Percentiles rank a stretch among this genome's conserved stretches.
phyloP scores from a whole-genome alignment of 2,888 invertebrate genomes.

The Ochlodes sylvanus region DNA sequence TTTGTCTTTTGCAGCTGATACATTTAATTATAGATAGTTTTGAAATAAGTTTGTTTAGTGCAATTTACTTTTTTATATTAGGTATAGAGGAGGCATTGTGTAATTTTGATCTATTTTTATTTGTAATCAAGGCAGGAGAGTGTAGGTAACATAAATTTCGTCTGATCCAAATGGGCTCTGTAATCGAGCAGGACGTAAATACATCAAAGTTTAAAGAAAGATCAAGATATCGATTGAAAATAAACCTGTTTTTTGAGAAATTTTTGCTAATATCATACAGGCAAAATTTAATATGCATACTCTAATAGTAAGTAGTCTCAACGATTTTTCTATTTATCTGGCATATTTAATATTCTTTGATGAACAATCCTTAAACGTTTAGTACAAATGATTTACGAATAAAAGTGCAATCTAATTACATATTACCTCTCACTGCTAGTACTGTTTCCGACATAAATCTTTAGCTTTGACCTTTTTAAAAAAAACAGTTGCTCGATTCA shows the following conservation, averaged over 20 bases:
- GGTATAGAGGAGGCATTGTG: neutral
- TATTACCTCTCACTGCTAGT: neutral
- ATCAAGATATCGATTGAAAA: neutral
- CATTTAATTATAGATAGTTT: neutral
- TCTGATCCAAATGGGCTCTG: too few relatives aligned
- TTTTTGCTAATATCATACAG: too few relatives aligned
- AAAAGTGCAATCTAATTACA: neutral
- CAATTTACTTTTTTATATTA: constrained; percentile 8
- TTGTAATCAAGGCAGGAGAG: too few relatives aligned
- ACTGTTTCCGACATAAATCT: neutral
- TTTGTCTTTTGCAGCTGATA: neutral
- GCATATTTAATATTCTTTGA: too few relatives aligned
- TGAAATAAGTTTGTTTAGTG: constrained; percentile 18
- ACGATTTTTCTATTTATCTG: too few relatives aligned
- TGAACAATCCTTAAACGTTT: too few relatives aligned
- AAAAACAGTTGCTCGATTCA: neutral
- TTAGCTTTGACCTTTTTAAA: neutral
- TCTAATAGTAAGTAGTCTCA: too few relatives aligned
- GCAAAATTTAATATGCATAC: too few relatives aligned
- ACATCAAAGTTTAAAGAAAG: neutral
- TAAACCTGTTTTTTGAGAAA: too few relatives aligned
- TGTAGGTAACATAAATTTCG: too few relatives aligned
- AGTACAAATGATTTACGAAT: neutral
- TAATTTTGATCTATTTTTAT: constrained; percentile 8
- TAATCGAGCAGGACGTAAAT: too few relatives aligned